Conservation (phyloP, 1,140 invertebrate genomes). For the Copidosoma floridanum region DNA sequence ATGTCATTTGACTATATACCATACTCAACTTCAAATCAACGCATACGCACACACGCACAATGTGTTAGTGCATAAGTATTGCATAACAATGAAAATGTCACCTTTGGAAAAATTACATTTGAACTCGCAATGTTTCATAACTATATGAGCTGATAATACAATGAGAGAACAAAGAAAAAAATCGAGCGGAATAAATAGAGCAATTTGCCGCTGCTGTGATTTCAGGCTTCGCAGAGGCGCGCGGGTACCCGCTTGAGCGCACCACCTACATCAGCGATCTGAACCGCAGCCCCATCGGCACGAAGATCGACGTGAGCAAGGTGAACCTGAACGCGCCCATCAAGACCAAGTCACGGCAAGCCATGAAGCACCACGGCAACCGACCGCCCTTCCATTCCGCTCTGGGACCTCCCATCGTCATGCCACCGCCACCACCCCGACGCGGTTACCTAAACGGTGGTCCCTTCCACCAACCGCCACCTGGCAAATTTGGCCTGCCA, state of each 20-base stretch:
- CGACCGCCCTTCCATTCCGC: slow-evolving; percentile 21
- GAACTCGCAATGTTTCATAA: no score
- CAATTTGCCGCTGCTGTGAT: no score
- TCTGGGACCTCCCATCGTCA: slow-evolving; percentile 34
- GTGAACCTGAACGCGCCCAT: not conserved
- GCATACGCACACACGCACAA: no score
- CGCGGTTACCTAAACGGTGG: slow-evolving; percentile 25
- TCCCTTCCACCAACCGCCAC: slow-evolving; percentile 8
- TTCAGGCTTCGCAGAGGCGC: slow-evolving; percentile 61
- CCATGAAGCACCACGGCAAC: not conserved
- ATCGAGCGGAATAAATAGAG: no score
- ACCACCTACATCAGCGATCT: slow-evolving; percentile 51
- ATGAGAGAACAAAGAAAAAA: no score
- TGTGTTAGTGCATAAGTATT: no score
- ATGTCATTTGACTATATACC: no score
- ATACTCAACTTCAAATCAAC: no score
- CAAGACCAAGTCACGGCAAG: not conserved
- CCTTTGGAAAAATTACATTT: no score
- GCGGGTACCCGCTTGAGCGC: slow-evolving; percentile 63
- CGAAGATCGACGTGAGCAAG: slow-evolving; percentile 34
- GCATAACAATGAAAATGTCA: no score
- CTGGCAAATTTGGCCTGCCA: not conserved
- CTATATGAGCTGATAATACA: no score
- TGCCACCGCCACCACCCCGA: slow-evolving; percentile 23
- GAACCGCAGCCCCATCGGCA: not conserved